phyloP scores from a whole-genome alignment of 2,888 invertebrate genomes.

The Phalera bucephala region DNA sequence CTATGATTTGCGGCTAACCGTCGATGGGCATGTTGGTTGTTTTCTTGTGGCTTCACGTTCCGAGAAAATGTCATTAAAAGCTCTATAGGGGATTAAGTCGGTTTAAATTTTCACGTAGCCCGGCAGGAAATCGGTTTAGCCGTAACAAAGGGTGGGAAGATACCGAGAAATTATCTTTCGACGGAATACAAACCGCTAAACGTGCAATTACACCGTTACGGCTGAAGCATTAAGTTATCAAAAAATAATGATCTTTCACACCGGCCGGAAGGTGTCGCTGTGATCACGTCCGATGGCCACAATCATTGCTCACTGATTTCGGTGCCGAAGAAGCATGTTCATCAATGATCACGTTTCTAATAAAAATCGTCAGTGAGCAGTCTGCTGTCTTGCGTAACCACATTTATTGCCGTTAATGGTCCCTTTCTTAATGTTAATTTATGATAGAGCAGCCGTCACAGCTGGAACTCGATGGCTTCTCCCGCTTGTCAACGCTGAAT shows the following conservation, averaged over 20 bases:
- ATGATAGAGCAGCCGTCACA: slow-evolving; percentile 39
- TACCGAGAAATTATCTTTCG: slow-evolving; percentile 79
- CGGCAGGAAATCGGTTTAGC: slow-evolving; percentile 77
- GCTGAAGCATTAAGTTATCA: slow-evolving; percentile 78
- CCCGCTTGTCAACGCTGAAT: slow-evolving; percentile 9
- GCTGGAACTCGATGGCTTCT: slow-evolving; percentile 34
- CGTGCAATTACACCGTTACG: slow-evolving; percentile 78
- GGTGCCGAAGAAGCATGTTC: slow-evolving; percentile 42
- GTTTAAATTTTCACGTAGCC: slow-evolving; percentile 78
- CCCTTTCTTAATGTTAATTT: slow-evolving; percentile 67
- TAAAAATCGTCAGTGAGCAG: slow-evolving; percentile 66
- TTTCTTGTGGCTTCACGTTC: slow-evolving; percentile 71
- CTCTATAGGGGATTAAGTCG: slow-evolving; percentile 76
- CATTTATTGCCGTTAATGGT: slow-evolving; percentile 76
- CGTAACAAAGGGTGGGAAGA: slow-evolving; percentile 78
- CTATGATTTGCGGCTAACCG: slow-evolving; percentile 82
- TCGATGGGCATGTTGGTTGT: slow-evolving; percentile 64
- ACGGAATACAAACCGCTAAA: slow-evolving; percentile 76
- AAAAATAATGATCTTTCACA: slow-evolving; percentile 76
- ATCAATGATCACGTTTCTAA: slow-evolving; percentile 77
- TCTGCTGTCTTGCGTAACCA: slow-evolving; percentile 75
- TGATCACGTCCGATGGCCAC: slow-evolving; percentile 66
- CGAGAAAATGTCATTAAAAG: slow-evolving; percentile 79
- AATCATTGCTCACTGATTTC: slow-evolving; percentile 64
- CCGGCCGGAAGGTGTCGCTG: slow-evolving; percentile 77